Percentiles rank a stretch among this genome's conserved stretches.
Evolutionary conservation across 2,888 invertebrate species (phyloP).

Genomic region (Leptopilina syphax): DNA sequence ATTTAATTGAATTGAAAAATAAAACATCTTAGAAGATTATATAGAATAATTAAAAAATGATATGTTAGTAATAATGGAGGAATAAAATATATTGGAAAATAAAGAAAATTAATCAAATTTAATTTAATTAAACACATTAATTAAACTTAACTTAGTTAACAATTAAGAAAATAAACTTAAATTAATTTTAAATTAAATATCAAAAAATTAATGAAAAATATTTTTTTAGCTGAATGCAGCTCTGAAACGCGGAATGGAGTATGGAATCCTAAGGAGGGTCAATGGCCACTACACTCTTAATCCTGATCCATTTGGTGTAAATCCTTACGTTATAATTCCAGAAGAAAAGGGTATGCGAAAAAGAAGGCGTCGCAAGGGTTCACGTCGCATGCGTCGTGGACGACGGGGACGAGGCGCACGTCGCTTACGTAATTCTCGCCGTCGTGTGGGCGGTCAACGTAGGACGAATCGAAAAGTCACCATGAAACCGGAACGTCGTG

Average conservation of each 20-base stretch:
- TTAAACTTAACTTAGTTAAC: too few species aligned
- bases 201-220: too few species aligned
- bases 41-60: too few species aligned
- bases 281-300: constrained; percentile 67
- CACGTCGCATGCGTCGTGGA: background rate
- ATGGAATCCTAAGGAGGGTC: constrained; percentile 66
- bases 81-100: too few species aligned
- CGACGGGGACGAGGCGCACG: background rate
- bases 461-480: background rate
- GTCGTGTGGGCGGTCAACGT: background rate
- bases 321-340: constrained; percentile 52
- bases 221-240: constrained; percentile 61
- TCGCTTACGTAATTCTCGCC: background rate
- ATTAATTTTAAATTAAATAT: too few species aligned
- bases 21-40: too few species aligned
- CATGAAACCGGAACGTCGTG: background rate
- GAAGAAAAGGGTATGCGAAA: constrained; percentile 36
- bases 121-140: too few species aligned
- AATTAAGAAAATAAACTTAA: too few species aligned
- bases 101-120: too few species aligned
- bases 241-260: constrained; percentile 70
- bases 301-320: constrained; percentile 43
- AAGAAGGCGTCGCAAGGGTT: constrained; percentile 11
- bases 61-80: too few species aligned
- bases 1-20: too few species aligned